Conservation (phyloP, 2,113 vertebrate genomes). For the Amia ocellicauda region DNA sequence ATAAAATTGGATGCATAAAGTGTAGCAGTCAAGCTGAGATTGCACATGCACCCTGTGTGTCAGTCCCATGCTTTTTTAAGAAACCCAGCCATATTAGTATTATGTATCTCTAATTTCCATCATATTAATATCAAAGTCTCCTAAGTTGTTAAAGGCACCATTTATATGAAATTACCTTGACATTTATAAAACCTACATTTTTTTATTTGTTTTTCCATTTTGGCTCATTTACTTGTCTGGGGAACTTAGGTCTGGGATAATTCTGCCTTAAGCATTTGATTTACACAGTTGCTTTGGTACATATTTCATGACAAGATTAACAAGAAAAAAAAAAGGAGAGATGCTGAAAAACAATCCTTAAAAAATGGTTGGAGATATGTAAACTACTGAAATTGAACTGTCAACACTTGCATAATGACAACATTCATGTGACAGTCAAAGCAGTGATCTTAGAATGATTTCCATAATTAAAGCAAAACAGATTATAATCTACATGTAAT, state of each 20-base stretch:
- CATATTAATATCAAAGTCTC: constrained; percentile 20
- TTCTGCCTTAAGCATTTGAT: constrained; percentile 4
- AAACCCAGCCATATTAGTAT: too few species aligned
- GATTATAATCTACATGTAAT: neutral
- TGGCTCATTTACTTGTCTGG: constrained; percentile 13
- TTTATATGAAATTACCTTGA: constrained; percentile 24
- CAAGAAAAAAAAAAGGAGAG: constrained; percentile 22
- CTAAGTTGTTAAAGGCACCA: constrained; percentile 14
- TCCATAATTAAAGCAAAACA: constrained; percentile 1
- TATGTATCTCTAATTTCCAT: constrained; percentile 25
- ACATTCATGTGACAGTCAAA: constrained; percentile 18
- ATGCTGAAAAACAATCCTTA: neutral
- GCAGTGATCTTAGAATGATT: constrained; percentile 8
- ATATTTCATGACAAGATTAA: constrained; percentile 16
- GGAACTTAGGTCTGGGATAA: too few species aligned
- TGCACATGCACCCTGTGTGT: constrained; percentile 12
- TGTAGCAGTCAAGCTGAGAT: too few species aligned
- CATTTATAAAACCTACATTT: constrained; percentile 13
- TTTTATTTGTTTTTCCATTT: constrained; percentile 2
- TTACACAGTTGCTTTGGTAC: constrained; percentile 9
- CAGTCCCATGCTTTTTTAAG: too few species aligned
- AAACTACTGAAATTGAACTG: constrained; percentile 14
- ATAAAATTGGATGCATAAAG: too few species aligned
- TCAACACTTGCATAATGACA: constrained; percentile 3
- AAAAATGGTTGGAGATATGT: neutral